Percentiles rank a stretch among this genome's conserved stretches.
Conservation (phyloP, 1,140 invertebrate species). For the Brachionus paranguensis region DNA sequence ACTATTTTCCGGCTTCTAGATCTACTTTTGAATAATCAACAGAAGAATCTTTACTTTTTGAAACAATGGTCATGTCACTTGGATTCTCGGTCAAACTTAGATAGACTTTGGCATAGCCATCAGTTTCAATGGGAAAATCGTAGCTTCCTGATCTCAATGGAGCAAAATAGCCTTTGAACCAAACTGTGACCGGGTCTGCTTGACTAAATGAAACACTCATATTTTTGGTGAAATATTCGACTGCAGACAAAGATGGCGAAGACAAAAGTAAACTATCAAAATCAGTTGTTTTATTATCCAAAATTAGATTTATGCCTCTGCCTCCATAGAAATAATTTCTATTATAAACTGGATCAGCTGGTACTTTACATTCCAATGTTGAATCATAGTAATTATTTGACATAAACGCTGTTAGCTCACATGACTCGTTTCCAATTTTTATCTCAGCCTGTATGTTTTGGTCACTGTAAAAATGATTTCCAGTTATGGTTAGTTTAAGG, state of each 20-base stretch:
- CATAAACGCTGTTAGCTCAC: neutral
- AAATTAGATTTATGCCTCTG: slow-evolving; percentile 9
- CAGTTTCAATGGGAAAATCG: neutral
- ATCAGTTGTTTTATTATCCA: neutral
- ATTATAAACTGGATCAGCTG: neutral
- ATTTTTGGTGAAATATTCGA: neutral
- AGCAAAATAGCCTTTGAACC: slow-evolving; percentile 22
- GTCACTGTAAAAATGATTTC: slow-evolving; percentile 28
- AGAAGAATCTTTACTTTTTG: neutral
- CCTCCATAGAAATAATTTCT: slow-evolving; percentile 10
- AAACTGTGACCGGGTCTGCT: neutral
- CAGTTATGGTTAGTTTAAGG: neutral
- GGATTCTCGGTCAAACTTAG: neutral
- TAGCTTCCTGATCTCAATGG: neutral
- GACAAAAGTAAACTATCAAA: neutral
- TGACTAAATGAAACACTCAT: neutral
- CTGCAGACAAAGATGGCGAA: neutral
- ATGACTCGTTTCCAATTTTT: neutral
- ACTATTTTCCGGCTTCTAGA: slow-evolving; percentile 1
- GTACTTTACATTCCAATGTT: neutral
- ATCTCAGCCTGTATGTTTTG: neutral
- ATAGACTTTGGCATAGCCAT: slow-evolving; percentile 8
- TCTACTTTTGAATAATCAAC: neutral
- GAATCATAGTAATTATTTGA: slow-evolving; percentile 1
- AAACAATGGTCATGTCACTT: neutral